phyloP scores from a whole-genome alignment of 2,888 invertebrate species.

The Linnaemya vulpina region DNA sequence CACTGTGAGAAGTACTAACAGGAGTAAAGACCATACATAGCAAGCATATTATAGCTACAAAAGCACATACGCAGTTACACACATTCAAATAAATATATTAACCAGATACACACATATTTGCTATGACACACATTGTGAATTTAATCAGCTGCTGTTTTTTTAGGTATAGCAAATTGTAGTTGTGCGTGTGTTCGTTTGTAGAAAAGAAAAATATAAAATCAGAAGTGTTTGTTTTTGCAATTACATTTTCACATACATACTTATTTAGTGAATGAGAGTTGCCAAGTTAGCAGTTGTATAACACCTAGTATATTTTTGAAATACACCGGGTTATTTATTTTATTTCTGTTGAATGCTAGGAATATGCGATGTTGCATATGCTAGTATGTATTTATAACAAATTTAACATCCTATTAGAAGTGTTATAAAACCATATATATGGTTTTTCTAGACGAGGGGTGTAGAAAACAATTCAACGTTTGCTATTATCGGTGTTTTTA shows the following conservation, averaged over 20 bases:
- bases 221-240: not conserved
- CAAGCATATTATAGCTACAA: not conserved
- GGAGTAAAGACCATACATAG: slow-evolving; percentile 50
- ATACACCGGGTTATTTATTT: too few species aligned
- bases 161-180: not conserved
- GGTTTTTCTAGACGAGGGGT: too few species aligned
- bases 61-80: not conserved
- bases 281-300: not conserved
- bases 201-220: not conserved
- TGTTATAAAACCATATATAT: too few species aligned
- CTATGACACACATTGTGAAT: slow-evolving; percentile 48
- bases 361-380: too few species aligned
- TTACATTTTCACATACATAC: not conserved
- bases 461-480: too few species aligned
- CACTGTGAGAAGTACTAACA: slow-evolving; percentile 68
- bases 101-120: not conserved
- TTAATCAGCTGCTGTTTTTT: slow-evolving; percentile 47
- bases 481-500: too few species aligned
- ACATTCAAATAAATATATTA: not conserved
- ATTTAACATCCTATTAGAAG: too few species aligned
- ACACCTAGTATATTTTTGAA: too few species aligned
- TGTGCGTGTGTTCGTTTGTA: slow-evolving; percentile 2
- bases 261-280: not conserved
- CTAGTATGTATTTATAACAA: too few species aligned
- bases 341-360: too few species aligned